Evolutionary conservation across 2,797 vertebrate species (phyloP).

Genomic region (Rhinophrynus dorsalis): DNA sequence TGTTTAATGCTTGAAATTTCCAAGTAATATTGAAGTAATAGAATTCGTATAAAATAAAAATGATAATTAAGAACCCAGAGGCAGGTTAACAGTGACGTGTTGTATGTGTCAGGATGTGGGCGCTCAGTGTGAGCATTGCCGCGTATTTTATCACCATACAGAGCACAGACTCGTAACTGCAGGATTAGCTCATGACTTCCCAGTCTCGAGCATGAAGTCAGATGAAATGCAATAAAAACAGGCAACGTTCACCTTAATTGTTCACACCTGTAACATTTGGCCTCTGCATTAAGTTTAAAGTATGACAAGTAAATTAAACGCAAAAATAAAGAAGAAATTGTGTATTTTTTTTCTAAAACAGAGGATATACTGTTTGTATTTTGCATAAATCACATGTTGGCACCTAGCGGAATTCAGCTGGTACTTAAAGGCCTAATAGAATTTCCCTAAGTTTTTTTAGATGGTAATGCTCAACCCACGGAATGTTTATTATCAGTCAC

Average conservation of each 20-base stretch:
- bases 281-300: conserved; percentile 34
- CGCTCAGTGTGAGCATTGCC: too few species aligned
- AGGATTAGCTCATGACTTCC: background rate
- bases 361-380: conserved; percentile 1
- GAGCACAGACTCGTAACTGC: background rate
- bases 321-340: conserved; percentile 35
- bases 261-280: conserved; percentile 53
- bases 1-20: background rate
- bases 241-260: conserved; percentile 16
- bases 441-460: too few species aligned
- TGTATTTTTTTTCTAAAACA: conserved; percentile 8
- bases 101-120: too few species aligned
- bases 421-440: conserved; percentile 28
- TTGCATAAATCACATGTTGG: conserved; percentile 20
- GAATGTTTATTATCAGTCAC: too few species aligned
- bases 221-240: conserved; percentile 1
- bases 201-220: background rate
- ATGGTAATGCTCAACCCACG: too few species aligned
- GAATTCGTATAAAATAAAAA: background rate
- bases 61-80: background rate
- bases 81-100: too few species aligned
- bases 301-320: conserved; percentile 28
- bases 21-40: background rate
- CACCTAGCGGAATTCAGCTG: background rate
- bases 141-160: conserved; percentile 15